Evolutionary conservation across 2,113 vertebrate genomes (phyloP).

Genomic region (Bagarius yarrelli): DNA sequence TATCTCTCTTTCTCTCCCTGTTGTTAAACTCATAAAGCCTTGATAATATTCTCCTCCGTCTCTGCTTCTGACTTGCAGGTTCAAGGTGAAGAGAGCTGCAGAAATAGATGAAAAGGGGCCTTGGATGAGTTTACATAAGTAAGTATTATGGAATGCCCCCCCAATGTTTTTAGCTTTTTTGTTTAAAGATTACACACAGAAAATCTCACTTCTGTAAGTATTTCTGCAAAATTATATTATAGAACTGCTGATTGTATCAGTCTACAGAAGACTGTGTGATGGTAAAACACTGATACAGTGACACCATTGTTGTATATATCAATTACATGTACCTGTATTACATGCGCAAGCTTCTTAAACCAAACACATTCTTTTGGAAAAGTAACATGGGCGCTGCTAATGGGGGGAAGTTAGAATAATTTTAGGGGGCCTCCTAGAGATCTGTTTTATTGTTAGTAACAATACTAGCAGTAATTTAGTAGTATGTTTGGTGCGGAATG

Average conservation of each 20-base stretch:
- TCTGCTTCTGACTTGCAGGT: slow-evolving; percentile 25
- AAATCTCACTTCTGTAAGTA: neutral
- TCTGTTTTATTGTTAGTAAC: no score
- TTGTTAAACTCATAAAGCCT: slow-evolving; percentile 9
- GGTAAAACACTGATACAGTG: neutral
- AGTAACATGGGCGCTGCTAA: no score
- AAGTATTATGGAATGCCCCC: neutral
- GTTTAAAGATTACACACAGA: neutral
- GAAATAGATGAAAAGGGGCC: neutral
- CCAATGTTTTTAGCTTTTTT: no score
- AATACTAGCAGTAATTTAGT: no score
- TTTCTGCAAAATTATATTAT: neutral
- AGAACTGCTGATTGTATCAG: neutral
- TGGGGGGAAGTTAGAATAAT: no score
- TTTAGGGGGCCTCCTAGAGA: no score
- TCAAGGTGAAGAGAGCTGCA: slow-evolving; percentile 25
- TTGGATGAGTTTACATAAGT: slow-evolving; percentile 6
- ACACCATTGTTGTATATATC: neutral
- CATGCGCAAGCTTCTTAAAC: no score
- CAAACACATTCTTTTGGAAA: no score
- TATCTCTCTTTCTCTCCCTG: neutral
- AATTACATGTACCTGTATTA: no score
- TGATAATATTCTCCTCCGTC: slow-evolving; percentile 10
- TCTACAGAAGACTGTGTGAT: no score
- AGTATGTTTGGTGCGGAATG: no score